phyloP scores from a whole-genome alignment of 2,113 vertebrate genomes.

The Motacilla alba region DNA sequence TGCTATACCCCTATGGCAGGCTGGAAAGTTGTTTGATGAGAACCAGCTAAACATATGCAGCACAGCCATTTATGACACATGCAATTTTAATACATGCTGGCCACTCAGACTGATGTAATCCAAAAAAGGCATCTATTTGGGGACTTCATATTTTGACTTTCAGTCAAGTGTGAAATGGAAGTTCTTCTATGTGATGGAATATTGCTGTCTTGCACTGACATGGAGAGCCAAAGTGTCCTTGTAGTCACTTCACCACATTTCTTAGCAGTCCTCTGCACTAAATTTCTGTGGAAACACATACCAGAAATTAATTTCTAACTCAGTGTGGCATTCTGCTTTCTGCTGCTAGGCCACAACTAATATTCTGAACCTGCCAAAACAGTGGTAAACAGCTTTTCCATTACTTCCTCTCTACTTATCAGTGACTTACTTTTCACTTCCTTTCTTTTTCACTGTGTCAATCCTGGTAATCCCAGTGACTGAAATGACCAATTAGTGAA shows the following conservation, averaged over 20 bases:
- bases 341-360: not conserved
- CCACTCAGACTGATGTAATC: constrained; percentile 25
- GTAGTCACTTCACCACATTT: not conserved
- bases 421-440: constrained; percentile 28
- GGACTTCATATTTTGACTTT: constrained; percentile 35
- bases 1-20: not conserved
- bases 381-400: not conserved
- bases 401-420: constrained; percentile 22
- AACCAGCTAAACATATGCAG: constrained; percentile 18
- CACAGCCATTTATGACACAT: constrained; percentile 3
- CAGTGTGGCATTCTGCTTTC: not conserved
- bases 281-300: not conserved
- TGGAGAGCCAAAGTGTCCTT: not conserved
- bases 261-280: not conserved
- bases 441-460: constrained; percentile 62
- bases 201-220: not conserved
- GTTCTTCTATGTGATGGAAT: not conserved
- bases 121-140: constrained; percentile 29
- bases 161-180: constrained; percentile 50
- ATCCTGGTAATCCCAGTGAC: constrained; percentile 16
- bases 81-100: constrained; percentile 20
- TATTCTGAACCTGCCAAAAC: not conserved
- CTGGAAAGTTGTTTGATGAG: not conserved
- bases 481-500: constrained; percentile 64
- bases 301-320: not conserved